Conservation (phyloP, 1,140 invertebrate species). For the Colletes gigas region DNA sequence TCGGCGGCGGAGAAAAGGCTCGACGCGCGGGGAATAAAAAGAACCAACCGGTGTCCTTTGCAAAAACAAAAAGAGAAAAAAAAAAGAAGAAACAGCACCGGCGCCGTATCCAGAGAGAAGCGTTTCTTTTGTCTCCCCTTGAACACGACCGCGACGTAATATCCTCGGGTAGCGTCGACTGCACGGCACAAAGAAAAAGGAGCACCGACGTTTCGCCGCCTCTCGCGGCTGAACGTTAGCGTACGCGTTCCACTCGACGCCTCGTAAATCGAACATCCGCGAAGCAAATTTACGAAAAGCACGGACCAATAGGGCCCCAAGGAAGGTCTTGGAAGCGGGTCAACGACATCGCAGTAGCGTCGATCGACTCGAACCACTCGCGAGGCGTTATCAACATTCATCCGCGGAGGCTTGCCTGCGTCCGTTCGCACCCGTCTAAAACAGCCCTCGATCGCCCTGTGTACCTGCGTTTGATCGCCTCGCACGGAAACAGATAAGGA, state of each 20-base stretch:
- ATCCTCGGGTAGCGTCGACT: neutral
- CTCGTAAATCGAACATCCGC: neutral
- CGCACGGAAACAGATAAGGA: constrained; percentile 43
- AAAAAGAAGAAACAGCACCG: neutral
- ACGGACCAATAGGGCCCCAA: too few relatives aligned
- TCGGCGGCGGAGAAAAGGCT: neutral
- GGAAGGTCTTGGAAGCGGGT: constrained; percentile 49
- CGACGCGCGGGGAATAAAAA: neutral
- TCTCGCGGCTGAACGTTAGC: too few relatives aligned
- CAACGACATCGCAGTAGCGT: constrained; percentile 54
- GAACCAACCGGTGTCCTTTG: constrained; percentile 16
- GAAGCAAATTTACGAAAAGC: constrained; percentile 2
- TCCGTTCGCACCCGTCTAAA: neutral
- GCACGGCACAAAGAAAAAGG: neutral
- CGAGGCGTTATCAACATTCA: constrained; percentile 32
- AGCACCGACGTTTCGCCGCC: neutral
- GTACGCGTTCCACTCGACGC: neutral
- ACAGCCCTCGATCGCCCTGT: neutral
- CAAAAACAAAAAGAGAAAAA: neutral
- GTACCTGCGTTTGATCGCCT: constrained; percentile 39
- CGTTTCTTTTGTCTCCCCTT: neutral
- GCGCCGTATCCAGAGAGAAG: neutral
- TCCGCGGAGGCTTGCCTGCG: constrained; percentile 3
- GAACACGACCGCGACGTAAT: neutral
- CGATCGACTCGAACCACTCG: constrained; percentile 44